Conservation (phyloP, 2,888 invertebrate genomes). For the Syritta pipiens region DNA sequence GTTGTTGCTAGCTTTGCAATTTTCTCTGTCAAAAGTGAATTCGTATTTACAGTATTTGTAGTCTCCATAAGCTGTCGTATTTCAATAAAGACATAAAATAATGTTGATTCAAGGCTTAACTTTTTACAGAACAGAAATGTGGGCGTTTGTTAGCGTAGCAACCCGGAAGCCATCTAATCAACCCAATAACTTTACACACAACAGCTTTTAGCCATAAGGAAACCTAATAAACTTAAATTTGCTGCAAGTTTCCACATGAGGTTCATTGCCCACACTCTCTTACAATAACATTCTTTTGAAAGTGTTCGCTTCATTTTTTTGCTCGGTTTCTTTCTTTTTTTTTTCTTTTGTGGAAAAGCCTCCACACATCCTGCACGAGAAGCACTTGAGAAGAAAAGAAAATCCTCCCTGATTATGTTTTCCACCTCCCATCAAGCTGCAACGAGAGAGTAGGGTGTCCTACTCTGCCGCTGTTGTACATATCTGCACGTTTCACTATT, state of each 20-base stretch:
- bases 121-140: no score
- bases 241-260: conserved; percentile 15
- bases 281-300: conserved; percentile 40
- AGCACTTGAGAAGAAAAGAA: conserved; percentile 29
- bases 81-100: no score
- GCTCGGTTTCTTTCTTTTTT: not conserved
- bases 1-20: no score
- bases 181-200: no score
- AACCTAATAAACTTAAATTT: conserved; percentile 11
- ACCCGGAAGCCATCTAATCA: no score
- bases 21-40: no score
- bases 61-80: no score
- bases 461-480: conserved; percentile 1
- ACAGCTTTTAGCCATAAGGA: not conserved
- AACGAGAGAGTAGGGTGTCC: conserved; percentile 1
- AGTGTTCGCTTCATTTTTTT: conserved; percentile 6
- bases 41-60: no score
- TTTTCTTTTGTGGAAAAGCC: not conserved
- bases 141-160: no score
- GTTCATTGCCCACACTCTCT: conserved; percentile 62
- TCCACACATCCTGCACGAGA: conserved; percentile 12
- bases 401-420: conserved; percentile 41
- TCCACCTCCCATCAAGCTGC: not conserved
- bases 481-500: conserved; percentile 24
- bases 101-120: no score